These are phyloP conservation scores for Nannoperca australis DNA, from an alignment of 2,797 vertebrate genomes.

Conservation along the genomic window DNA sequence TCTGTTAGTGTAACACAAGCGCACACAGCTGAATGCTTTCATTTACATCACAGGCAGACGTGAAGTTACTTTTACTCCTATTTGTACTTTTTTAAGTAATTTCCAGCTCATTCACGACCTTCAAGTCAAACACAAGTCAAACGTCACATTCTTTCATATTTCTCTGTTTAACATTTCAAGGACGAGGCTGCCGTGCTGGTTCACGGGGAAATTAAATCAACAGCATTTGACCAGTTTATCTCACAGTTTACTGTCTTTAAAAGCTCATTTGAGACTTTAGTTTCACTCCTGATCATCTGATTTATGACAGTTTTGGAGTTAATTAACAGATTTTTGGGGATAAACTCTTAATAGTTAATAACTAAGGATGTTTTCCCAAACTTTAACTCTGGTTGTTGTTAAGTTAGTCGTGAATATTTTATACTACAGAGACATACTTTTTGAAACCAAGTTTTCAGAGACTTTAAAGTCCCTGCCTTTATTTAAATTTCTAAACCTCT, in stretches of 20 bases:
- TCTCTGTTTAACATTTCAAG: neutral
- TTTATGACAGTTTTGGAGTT: no score
- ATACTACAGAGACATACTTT: neutral
- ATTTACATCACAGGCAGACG: neutral
- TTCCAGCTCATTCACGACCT: neutral
- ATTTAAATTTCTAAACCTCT: neutral
- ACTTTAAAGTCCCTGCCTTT: neutral
- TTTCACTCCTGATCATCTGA: neutral
- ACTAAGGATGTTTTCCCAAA: neutral
- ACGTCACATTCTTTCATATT: neutral
- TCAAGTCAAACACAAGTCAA: neutral
- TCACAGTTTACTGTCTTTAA: neutral
- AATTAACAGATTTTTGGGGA: neutral
- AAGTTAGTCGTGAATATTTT: neutral
- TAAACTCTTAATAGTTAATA: neutral
- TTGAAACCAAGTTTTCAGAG: no score
- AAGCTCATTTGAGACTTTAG: neutral
- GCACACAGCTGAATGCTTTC: neutral
- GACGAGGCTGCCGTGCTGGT: neutral
- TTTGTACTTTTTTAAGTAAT: neutral
- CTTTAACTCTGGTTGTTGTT: neutral
- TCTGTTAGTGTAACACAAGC: slow-evolving; percentile 18
- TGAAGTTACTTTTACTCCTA: neutral
- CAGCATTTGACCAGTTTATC: no score
- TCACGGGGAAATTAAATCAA: neutral